A percentile compares a stretch with the other conserved stretches of the same genome.
phyloP scores from a whole-genome alignment of 1,140 invertebrate species.

The Drosophila sechellia region DNA sequence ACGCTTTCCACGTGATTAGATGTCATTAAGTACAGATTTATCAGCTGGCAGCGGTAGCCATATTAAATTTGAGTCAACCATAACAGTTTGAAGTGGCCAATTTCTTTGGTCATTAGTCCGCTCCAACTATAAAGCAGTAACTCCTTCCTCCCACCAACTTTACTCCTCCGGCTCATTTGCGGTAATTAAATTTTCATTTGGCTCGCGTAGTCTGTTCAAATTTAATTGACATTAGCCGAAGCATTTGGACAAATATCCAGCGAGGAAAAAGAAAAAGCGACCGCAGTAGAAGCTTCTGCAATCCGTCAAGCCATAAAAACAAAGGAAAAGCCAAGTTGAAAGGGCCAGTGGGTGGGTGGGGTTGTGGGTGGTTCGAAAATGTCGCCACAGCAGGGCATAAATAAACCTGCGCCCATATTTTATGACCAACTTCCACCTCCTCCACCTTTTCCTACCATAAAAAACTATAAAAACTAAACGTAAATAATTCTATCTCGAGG shows the following conservation, averaged over 20 bases:
- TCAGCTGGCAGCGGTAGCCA: not conserved
- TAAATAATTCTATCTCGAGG: slow-evolving; percentile 75
- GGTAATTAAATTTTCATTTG: slow-evolving; percentile 81
- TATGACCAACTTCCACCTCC: slow-evolving; percentile 67
- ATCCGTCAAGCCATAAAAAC: slow-evolving; percentile 80
- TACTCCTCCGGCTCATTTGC: slow-evolving; percentile 59
- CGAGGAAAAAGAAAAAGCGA: not conserved
- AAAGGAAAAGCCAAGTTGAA: slow-evolving; percentile 38
- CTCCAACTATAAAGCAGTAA: slow-evolving; percentile 16
- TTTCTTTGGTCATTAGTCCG: slow-evolving; percentile 51
- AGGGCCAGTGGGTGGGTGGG: slow-evolving; percentile 3
- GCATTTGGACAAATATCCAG: slow-evolving; percentile 59
- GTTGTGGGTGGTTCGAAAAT: slow-evolving; percentile 35
- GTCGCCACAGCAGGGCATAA: slow-evolving; percentile 69
- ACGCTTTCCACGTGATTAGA: not conserved
- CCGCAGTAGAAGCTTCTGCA: slow-evolving; percentile 29
- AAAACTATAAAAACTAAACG: slow-evolving; percentile 82
- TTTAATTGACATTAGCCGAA: slow-evolving; percentile 78
- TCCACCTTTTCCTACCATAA: slow-evolving; percentile 47
- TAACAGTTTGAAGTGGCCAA: slow-evolving; percentile 47
- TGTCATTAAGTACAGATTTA: slow-evolving; percentile 11
- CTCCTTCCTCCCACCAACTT: not conserved
- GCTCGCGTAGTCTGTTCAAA: slow-evolving; percentile 61
- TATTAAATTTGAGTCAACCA: slow-evolving; percentile 36
- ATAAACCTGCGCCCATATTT: slow-evolving; percentile 82